Base-by-base conservation (phyloP, 1,140 invertebrate species). In the Vanessa tameamea region DNA sequence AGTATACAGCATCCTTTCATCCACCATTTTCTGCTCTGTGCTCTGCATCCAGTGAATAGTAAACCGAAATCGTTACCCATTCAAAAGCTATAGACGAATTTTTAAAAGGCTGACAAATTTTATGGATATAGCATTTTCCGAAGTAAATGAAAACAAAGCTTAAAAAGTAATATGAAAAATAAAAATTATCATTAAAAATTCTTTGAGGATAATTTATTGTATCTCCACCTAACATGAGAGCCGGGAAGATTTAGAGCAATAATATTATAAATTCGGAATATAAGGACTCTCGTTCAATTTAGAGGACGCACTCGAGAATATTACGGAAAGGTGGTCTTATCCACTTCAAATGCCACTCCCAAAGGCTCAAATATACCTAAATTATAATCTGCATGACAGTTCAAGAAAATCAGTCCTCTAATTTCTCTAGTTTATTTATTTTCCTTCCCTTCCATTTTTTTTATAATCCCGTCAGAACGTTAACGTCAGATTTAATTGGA, bases 191-290 rank as follows among this genome's bases (percentile, higher is more conserved):
- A 76, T 75, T 79, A 77, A 73, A 65, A 75, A 59, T 69, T 55
- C 64, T 65, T 72, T 59, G 51, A 57, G 70, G 20, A 78, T 75
- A 82, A 83, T 85, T 81, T 78, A 86, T 84, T 82, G 75, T 80
- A 81, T 85, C 82, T 86, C 70, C 73, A 82, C 77, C 77, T 77
- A 78, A 82, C 81, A 83, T 77, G 64, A 77, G 83, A 78, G 75
- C 75, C 69, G 75, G 80, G 78, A 82, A 82, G 87, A 86, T 89
- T 88, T 89, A 87, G 86, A 85, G 85, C 84, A 83, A 81, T 87
- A 89, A 91, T 90, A 91, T 90, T 89, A 88, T 91, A 91, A 91
- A 91, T 91, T 89, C 85, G 70, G 80, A 87, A 86, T 88, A 89
- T 86, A 88, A 91, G 89, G 82, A 77, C 87, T 85, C 87, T 90